Conservation (phyloP, 2,113 vertebrate species). For the Prinia subflava region DNA sequence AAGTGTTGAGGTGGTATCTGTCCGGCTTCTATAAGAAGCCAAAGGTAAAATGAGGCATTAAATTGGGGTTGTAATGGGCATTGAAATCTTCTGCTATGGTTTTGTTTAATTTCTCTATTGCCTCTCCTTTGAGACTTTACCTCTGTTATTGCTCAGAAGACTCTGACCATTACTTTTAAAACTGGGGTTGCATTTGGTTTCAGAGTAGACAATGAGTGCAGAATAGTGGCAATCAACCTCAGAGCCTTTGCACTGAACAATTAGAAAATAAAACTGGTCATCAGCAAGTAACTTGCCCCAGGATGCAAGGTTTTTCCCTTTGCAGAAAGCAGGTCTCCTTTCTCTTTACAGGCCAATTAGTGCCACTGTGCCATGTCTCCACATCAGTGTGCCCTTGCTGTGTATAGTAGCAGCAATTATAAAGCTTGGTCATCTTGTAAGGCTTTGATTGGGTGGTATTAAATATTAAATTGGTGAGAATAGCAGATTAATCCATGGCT, state of each 20-base stretch:
- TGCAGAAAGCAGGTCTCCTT: not conserved
- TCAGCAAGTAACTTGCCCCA: not conserved
- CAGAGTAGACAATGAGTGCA: not conserved
- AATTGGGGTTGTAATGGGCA: not conserved
- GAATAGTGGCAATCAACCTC: not conserved
- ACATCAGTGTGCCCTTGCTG: not conserved
- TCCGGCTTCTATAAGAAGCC: conserved; percentile 97
- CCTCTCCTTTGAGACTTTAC: not conserved
- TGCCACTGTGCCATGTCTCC: not conserved
- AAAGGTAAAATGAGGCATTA: conserved; percentile 76
- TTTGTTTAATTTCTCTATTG: not conserved
- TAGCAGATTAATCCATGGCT: not conserved
- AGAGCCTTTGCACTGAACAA: not conserved
- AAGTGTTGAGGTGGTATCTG: conserved; percentile 90
- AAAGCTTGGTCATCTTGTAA: not conserved
- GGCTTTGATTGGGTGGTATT: not conserved
- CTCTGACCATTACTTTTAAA: not conserved
- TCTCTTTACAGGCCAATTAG: not conserved
- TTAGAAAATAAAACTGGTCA: not conserved
- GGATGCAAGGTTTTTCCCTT: not conserved
- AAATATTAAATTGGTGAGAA: not conserved
- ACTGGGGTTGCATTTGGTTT: not conserved
- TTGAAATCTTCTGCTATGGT: not conserved
- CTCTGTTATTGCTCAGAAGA: not conserved
- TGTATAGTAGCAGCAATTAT: not conserved